A percentile compares a stretch with the other conserved stretches of the same genome.
Evolutionary conservation across 2,797 vertebrate genomes (phyloP).

Genomic region (Mycteria americana): DNA sequence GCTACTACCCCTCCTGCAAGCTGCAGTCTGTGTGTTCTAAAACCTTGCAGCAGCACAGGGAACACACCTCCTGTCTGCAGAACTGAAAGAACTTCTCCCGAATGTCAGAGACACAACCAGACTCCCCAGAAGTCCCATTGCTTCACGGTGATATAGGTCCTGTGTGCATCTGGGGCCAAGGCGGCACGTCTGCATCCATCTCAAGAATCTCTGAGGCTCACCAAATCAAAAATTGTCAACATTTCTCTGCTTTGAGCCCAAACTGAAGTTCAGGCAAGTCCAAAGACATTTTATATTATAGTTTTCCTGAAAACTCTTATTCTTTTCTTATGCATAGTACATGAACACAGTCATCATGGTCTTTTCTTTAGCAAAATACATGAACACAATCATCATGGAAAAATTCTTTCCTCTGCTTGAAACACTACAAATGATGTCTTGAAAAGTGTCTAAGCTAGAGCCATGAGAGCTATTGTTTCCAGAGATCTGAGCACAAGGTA

Average conservation of each 20-base stretch:
- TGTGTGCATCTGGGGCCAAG: neutral
- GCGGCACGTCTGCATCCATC: accelerated
- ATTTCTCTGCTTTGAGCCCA: neutral
- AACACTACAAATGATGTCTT: too few relatives aligned
- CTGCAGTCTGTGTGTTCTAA: neutral
- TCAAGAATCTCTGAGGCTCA: neutral
- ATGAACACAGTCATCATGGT: neutral
- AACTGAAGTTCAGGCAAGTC: neutral
- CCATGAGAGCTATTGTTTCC: neutral
- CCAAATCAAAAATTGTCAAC: neutral
- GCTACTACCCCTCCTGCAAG: neutral
- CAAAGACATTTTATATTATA: neutral
- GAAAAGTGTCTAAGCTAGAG: neutral
- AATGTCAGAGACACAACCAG: neutral
- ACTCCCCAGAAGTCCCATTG: neutral
- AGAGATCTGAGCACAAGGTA: neutral
- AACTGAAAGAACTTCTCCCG: neutral
- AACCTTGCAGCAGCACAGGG: neutral
- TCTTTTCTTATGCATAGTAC: neutral
- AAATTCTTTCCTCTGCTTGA: neutral
- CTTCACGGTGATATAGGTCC: neutral
- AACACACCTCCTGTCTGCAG: neutral
- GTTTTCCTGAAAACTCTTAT: neutral
- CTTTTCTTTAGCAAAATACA: neutral
- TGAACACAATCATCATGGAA: neutral